Percentiles rank a stretch among this genome's conserved stretches.
These are phyloP conservation scores for Phainopepla nitens DNA, from an alignment of 2,113 vertebrate species.

Conservation along the genomic window DNA sequence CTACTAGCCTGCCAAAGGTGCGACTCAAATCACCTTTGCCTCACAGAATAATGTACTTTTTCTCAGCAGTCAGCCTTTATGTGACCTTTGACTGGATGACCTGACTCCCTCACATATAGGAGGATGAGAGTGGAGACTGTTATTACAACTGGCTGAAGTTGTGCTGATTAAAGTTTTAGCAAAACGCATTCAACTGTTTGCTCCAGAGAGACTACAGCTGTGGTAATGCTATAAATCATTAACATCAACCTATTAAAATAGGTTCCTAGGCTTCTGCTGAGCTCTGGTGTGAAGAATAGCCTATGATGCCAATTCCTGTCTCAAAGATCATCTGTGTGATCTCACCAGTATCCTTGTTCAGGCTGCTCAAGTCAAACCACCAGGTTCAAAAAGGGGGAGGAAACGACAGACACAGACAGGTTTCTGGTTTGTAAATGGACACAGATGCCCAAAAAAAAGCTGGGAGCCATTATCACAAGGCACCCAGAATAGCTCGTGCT, in stretches of 20 bases:
- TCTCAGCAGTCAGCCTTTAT: neutral
- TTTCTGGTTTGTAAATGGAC: constrained; percentile 18
- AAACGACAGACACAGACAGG: neutral
- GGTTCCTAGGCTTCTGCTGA: neutral
- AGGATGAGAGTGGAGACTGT: neutral
- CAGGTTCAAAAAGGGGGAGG: neutral
- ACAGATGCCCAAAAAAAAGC: neutral
- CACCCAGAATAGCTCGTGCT: constrained; percentile 8
- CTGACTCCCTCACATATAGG: neutral
- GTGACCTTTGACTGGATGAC: neutral
- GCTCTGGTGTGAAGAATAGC: neutral
- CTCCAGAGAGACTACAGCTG: neutral
- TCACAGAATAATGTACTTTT: neutral
- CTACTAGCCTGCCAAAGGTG: neutral
- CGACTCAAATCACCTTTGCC: neutral
- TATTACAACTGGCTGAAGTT: neutral
- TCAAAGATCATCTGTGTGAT: neutral
- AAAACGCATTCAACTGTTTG: neutral
- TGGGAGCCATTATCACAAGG: neutral
- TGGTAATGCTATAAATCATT: constrained; percentile 9
- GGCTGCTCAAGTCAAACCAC: neutral
- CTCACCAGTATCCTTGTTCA: neutral
- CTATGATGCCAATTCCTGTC: neutral
- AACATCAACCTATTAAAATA: neutral
- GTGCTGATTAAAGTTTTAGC: constrained; percentile 10